phyloP scores from a whole-genome alignment of 2,113 vertebrate genomes.

The Phasianus colchicus region DNA sequence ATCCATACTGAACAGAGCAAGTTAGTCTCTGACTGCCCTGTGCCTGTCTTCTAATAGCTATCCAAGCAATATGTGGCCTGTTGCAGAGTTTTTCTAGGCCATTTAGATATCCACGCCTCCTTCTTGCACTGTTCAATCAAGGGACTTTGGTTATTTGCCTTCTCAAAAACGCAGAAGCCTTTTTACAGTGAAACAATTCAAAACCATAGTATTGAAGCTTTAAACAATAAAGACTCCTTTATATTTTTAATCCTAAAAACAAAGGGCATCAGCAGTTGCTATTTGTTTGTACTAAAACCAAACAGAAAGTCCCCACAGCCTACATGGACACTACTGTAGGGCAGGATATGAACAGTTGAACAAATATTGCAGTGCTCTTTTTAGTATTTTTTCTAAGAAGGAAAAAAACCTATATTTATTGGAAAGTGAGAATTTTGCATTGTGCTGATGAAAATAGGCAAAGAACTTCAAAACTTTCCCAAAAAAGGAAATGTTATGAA shows the following conservation, averaged over 20 bases:
- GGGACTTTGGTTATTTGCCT: conserved; percentile 63
- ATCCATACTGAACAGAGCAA: conserved; percentile 85
- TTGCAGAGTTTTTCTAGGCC: conserved; percentile 28
- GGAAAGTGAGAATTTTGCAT: conserved; percentile 65
- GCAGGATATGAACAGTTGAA: conserved; percentile 61
- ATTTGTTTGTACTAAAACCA: conserved; percentile 46
- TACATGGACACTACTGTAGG: conserved; percentile 66
- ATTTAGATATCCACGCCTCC: conserved; percentile 8
- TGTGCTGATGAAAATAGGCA: conserved; percentile 27
- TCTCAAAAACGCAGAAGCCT: conserved; percentile 58
- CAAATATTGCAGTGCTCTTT: conserved; percentile 38
- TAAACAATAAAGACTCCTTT: conserved; percentile 70
- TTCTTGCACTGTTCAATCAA: conserved; percentile 61
- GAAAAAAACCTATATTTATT: conserved; percentile 78
- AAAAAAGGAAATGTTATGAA: conserved; percentile 18
- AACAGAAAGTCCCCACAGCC: not conserved
- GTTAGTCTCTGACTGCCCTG: not conserved
- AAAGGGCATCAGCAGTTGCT: conserved; percentile 44
- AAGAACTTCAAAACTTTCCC: conserved; percentile 7
- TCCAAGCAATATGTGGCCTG: conserved; percentile 34
- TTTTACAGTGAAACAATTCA: conserved; percentile 65
- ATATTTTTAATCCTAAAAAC: conserved; percentile 60
- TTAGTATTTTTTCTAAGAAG: conserved; percentile 8
- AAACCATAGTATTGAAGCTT: conserved; percentile 61
- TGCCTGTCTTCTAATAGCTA: conserved; percentile 54